Evolutionary conservation across 2,113 vertebrate genomes (phyloP).

Genomic region (Aptenodytes patagonicus): DNA sequence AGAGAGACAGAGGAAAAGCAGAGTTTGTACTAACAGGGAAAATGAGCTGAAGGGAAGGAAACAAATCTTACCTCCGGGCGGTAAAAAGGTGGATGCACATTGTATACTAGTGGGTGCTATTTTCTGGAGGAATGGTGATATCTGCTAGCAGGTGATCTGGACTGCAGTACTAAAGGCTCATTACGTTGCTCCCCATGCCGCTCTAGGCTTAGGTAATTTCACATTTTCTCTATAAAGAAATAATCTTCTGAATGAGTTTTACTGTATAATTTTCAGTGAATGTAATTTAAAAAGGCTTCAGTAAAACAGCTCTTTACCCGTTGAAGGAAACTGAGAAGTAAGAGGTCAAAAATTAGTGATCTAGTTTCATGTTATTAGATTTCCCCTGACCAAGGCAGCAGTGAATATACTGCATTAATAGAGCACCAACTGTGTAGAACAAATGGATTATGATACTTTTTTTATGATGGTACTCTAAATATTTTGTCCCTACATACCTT

Average conservation of each 20-base stretch:
- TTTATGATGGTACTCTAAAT: not conserved
- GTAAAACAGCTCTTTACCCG: not conserved
- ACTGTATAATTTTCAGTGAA: not conserved
- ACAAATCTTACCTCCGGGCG: not conserved
- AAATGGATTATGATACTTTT: not conserved
- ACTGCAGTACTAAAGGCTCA: not conserved
- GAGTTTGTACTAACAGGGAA: not conserved
- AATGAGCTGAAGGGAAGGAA: not conserved
- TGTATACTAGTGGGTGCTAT: not conserved
- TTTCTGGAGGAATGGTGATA: slow-evolving; percentile 3
- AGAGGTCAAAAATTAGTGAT: slow-evolving; percentile 28
- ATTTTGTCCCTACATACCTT: not conserved
- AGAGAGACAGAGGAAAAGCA: not conserved
- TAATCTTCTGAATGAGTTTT: not conserved
- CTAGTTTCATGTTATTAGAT: slow-evolving; percentile 16
- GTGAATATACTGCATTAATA: not conserved
- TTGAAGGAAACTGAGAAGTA: slow-evolving; percentile 16
- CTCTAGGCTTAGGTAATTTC: slow-evolving; percentile 5
- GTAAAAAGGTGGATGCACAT: not conserved
- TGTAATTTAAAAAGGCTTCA: slow-evolving; percentile 3
- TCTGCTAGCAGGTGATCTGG: not conserved
- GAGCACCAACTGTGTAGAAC: not conserved
- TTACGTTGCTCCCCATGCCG: not conserved
- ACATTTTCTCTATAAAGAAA: not conserved
- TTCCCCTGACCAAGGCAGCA: not conserved